Conservation (phyloP, 1,140 invertebrate species). For the Drosophila ficusphila region DNA sequence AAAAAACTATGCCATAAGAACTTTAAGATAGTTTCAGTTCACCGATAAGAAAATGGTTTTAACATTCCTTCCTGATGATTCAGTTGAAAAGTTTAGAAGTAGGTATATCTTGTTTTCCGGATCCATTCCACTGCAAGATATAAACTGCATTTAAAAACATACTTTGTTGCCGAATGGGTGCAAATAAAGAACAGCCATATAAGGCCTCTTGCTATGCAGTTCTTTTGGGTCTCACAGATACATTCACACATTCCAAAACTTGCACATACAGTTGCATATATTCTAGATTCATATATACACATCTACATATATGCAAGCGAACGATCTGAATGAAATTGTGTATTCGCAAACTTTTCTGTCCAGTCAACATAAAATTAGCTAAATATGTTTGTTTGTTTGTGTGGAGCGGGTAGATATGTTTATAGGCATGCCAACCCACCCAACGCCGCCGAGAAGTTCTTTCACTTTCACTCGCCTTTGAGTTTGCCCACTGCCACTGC, state of each 20-base stretch:
- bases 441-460: conserved; percentile 24
- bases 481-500: conserved; percentile 2
- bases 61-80: no score
- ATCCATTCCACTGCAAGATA: neutral
- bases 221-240: conserved; percentile 20
- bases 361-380: conserved; percentile 47
- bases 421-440: no score
- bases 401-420: neutral
- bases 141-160: neutral
- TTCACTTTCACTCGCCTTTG: conserved; percentile 37
- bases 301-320: neutral
- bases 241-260: conserved; percentile 3
- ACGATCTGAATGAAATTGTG: conserved; percentile 28
- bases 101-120: no score
- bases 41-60: neutral
- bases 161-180: conserved; percentile 25
- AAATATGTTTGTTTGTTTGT: conserved; percentile 19
- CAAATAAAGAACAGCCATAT: conserved; percentile 23
- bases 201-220: conserved; percentile 16
- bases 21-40: neutral
- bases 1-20: neutral
- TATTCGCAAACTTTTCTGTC: conserved; percentile 28
- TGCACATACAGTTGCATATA: conserved; percentile 9
- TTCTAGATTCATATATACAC: neutral
- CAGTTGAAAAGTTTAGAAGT: no score